phyloP scores from a whole-genome alignment of 92 coral and sea anemone genomes.

The Heliopora coerulea region DNA sequence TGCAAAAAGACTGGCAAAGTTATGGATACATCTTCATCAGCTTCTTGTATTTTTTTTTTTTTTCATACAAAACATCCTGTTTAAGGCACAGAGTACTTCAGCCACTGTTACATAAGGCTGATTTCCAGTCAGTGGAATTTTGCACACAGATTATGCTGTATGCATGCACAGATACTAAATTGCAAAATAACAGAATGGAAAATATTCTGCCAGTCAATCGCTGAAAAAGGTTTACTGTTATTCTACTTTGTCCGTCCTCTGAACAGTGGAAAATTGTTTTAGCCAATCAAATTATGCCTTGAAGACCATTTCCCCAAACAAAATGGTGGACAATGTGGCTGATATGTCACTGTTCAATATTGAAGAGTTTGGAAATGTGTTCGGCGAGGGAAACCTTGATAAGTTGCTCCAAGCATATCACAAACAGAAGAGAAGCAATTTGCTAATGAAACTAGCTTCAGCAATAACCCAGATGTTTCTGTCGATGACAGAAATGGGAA shows the following conservation, averaged over 20 bases:
- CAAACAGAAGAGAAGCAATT: background rate
- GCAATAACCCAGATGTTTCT: background rate
- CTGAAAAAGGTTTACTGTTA: background rate
- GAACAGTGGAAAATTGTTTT: background rate
- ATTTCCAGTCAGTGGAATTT: conserved; percentile 14
- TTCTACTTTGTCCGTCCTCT: background rate
- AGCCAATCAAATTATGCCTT: background rate
- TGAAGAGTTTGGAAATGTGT: background rate
- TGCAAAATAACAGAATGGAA: background rate
- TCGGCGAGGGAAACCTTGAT: background rate
- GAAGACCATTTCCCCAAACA: background rate
- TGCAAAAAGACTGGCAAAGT: too few relatives aligned
- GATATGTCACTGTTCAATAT: background rate
- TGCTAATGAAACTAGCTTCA: background rate
- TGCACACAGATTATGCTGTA: conserved; percentile 2
- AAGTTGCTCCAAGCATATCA: too few relatives aligned
- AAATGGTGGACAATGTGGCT: background rate
- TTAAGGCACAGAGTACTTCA: too few relatives aligned
- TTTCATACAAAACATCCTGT: too few relatives aligned
- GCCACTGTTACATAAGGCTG: too few relatives aligned
- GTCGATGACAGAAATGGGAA: too few relatives aligned
- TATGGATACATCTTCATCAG: too few relatives aligned
- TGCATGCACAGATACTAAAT: conserved; percentile 1
- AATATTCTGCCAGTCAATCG: too few relatives aligned
- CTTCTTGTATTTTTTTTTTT: too few relatives aligned